Base-by-base conservation (phyloP, 2,797 vertebrate species). In the Labeo calbasu region DNA sequence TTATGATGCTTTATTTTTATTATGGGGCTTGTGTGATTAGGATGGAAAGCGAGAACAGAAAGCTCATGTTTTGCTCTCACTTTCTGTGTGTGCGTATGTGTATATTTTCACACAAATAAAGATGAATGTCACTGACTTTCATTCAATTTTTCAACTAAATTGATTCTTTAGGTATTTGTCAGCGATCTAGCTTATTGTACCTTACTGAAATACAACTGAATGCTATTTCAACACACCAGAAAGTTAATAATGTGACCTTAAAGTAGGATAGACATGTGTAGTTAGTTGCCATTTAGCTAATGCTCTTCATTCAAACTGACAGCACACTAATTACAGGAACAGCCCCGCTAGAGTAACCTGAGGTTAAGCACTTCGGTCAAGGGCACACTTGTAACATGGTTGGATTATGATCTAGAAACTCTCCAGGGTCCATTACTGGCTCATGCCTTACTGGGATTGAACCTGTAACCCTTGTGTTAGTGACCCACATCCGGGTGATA, bases 311-410 rank as follows among this genome's bases (percentile, higher is more conserved):
- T 80, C 36, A 66, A 69, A 75, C n/a, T 76, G 77, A 85, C 77
- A 75, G 84, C 84, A 59, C 76, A 68, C 32, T 80, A 81, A 85
- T 75, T 77, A 81, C 77, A 80, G 50, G 70, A 80, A 70, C 59
- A 51, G 66, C 53, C 66, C 79, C 13, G 21, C 25, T 84, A 57
- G 66, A 79, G 66, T 84, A 79, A 79, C 66, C 76, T 65, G 76
- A 68, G 83, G 83, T 84, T 84, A 84, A 84, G 83, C 83, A 63
- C 83, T 79, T 36, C 46, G 68, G 76, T 84, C 83, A 84, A 84
- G 83, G 83, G 83, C 76, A 84, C 75, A 84, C 76, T 84, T 84
- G 75, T 84, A 84, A 80, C 78, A 85, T 75, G 59, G 55, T 36
- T 81, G 84, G 79, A 75, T 81, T 85, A 69, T 66, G 84, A 82